These are phyloP conservation scores for Pelobates fuscus DNA, from an alignment of 2,113 vertebrate genomes.

Conservation along the genomic window DNA sequence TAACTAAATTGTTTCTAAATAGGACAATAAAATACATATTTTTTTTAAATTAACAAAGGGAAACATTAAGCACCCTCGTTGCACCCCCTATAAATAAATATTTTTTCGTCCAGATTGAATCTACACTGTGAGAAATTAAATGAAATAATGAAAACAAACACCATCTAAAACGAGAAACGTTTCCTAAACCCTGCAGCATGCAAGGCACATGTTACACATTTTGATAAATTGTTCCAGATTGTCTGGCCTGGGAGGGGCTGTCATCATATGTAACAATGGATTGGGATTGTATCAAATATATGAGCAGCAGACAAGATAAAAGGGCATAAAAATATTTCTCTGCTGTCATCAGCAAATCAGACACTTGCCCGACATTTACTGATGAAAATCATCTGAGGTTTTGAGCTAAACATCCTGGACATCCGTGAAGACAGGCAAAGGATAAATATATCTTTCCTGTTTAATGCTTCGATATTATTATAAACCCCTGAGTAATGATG, in stretches of 20 bases:
- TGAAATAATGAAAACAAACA: background rate
- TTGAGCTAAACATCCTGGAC: too few species aligned
- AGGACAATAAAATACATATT: background rate
- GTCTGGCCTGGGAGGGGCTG: background rate
- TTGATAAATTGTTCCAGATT: slow-evolving; percentile 43
- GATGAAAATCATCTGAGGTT: background rate
- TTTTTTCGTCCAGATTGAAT: slow-evolving; percentile 29
- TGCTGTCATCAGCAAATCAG: background rate
- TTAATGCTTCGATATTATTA: too few species aligned
- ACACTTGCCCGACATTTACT: background rate
- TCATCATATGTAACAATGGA: background rate
- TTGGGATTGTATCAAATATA: background rate
- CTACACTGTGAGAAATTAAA: slow-evolving; percentile 37
- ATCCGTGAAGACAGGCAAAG: too few species aligned
- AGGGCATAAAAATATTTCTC: background rate
- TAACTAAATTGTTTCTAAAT: slow-evolving; percentile 5
- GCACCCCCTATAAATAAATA: slow-evolving; percentile 10
- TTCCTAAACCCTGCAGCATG: slow-evolving; percentile 29
- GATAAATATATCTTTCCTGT: too few species aligned
- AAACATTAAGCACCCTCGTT: slow-evolving; percentile 12
- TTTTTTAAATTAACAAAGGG: slow-evolving; percentile 35
- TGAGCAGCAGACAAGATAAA: slow-evolving; percentile 10
- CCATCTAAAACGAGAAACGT: slow-evolving; percentile 23
- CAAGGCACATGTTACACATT: slow-evolving; percentile 35
- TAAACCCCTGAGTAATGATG: too few species aligned